phyloP scores from a whole-genome alignment of 2,797 vertebrate species.

The Enteromius treurensis region DNA sequence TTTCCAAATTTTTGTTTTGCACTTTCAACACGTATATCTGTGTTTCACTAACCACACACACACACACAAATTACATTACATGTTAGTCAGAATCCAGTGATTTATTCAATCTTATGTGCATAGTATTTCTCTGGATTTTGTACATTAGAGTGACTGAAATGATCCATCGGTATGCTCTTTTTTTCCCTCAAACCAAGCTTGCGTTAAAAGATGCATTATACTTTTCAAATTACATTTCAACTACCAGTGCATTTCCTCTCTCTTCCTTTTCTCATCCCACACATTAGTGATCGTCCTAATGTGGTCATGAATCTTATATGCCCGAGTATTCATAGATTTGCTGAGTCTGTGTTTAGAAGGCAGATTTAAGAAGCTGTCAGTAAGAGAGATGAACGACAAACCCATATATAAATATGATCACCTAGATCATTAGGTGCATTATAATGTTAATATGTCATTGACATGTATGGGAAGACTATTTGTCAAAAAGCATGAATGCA shows the following conservation, averaged over 20 bases:
- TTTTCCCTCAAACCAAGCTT: slow-evolving; percentile 20
- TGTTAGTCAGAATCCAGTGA: background rate
- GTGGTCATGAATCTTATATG: slow-evolving; percentile 47
- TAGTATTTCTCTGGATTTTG: background rate
- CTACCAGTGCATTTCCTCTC: slow-evolving; percentile 13
- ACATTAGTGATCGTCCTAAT: slow-evolving; percentile 45
- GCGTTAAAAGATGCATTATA: slow-evolving; percentile 37
- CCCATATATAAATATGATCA: slow-evolving; percentile 16
- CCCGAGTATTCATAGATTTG: slow-evolving; percentile 11
- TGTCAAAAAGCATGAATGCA: slow-evolving; percentile 17
- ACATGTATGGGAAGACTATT: slow-evolving; percentile 29
- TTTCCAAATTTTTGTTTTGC: background rate
- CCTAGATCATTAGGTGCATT: slow-evolving; percentile 40
- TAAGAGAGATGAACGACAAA: slow-evolving; percentile 3
- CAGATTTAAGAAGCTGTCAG: slow-evolving; percentile 41
- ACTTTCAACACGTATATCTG: background rate
- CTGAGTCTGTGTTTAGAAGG: slow-evolving; percentile 35
- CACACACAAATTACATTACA: background rate
- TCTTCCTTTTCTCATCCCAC: slow-evolving; percentile 41
- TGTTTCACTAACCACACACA: background rate
- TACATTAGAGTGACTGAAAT: slow-evolving; percentile 2
- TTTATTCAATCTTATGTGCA: background rate
- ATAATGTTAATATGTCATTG: slow-evolving; percentile 50
- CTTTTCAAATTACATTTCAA: slow-evolving; percentile 48
- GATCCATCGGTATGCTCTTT: background rate